Evolutionary conservation across 2,888 invertebrate species (phyloP), one percentile per base, ranked within the genome.

Genomic region (Resseliella maxima): DNA sequence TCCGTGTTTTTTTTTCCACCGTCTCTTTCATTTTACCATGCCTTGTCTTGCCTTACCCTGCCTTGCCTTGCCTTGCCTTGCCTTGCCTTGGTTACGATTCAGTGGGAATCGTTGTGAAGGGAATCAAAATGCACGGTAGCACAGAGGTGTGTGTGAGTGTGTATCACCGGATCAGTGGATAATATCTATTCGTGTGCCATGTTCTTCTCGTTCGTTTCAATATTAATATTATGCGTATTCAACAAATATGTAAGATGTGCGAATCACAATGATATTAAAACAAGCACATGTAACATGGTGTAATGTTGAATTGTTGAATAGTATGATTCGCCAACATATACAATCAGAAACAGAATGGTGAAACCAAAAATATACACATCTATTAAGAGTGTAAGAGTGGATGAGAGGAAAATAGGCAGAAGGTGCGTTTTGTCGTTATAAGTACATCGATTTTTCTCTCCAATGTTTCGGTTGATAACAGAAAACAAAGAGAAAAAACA

Each of bases 221-320:
- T 72, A 31, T 72, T 72, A 72, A 72, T 72, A 31, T 72, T 72
- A 72, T 72, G 72, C 72, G 72, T 72, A 72, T 72, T 15, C 72
- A 72, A 72, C 31, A 15, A 15, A 50, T 15, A 31, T 31, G 15
- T n/a, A n/a, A 6, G 15, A 72, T 72, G 35, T 15, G 12, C 35
- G 72, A 10, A 15, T 72, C 72, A n/a, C 27, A 72, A 72, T 72
- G 72, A 31, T 31, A 72, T 72, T 72, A 72, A 72, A 72, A 72
- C 31, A 35, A 72, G 72, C 31, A 72, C 72, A 72, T 72, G 72
- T 72, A 72, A 72, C 31, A 72, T 72, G 35, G 15, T 72, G 35
- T 72, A 31, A 72, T 31, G 35, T 72, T 35, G 72, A 72, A 31
- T 72, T 72, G 31, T 72, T 72, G 72, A 72, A 35, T 72, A 72